These are phyloP conservation scores for Temnopleurus reevesii DNA, from an alignment of 53 echinoderm and acorn worm species.

Conservation along the genomic window DNA sequence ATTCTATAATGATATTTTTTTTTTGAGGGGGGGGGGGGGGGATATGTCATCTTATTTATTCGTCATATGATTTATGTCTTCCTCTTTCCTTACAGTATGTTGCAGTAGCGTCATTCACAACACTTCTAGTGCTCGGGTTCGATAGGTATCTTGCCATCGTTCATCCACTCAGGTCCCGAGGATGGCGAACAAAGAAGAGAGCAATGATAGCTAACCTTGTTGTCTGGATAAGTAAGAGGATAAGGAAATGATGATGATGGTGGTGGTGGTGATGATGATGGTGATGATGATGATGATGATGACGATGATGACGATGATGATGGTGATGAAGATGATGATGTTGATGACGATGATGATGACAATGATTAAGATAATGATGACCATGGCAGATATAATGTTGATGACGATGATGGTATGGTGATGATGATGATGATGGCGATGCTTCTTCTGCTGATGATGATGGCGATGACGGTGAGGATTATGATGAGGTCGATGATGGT, in stretches of 20 bases:
- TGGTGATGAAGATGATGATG: background rate
- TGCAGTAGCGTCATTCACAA: background rate
- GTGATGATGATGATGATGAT: background rate
- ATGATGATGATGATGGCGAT: background rate
- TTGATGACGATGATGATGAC: background rate
- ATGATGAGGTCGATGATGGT: background rate
- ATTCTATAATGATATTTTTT: too few relatives aligned
- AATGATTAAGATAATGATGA: background rate
- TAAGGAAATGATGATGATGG: background rate
- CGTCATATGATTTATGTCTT: background rate
- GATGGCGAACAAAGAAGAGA: background rate
- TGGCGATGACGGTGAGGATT: background rate
- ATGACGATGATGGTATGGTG: background rate
- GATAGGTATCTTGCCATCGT: conserved; percentile 8
- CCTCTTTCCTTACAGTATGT: background rate
- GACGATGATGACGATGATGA: background rate
- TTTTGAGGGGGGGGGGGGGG: too few relatives aligned
- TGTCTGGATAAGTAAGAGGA: background rate
- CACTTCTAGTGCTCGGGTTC: background rate
- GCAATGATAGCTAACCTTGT: background rate
- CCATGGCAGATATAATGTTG: background rate
- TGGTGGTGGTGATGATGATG: background rate
- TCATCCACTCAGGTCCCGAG: conserved; percentile 11
- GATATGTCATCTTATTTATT: too few relatives aligned
- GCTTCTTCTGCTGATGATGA: background rate